A percentile compares a stretch with the other conserved stretches of the same genome.
Conservation (phyloP, 2,797 vertebrate species). For the Echeneis naucrates region DNA sequence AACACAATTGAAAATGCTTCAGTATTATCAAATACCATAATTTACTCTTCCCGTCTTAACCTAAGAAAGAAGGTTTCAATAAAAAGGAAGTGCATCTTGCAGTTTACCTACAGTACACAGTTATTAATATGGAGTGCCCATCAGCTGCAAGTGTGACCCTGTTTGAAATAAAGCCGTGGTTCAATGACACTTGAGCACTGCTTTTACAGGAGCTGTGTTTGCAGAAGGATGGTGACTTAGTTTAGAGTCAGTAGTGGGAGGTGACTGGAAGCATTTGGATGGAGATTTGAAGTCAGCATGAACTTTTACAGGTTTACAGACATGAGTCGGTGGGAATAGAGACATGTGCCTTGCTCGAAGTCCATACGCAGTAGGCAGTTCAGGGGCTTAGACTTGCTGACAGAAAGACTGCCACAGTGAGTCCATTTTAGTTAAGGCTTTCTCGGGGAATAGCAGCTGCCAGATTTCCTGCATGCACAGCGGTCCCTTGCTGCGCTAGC, state of each 20-base stretch:
- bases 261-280: background rate
- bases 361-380: constrained; percentile 21
- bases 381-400: constrained; percentile 23
- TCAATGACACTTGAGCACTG: background rate
- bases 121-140: constrained; percentile 1
- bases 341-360: constrained; percentile 20
- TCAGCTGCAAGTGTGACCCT: constrained; percentile 13
- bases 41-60: background rate
- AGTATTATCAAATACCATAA: background rate
- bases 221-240: background rate
- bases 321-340: constrained; percentile 10
- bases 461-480: constrained; percentile 38
- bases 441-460: constrained; percentile 35
- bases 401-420: constrained; percentile 33
- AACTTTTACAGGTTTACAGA: constrained; percentile 5
- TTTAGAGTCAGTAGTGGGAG: background rate
- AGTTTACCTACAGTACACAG: constrained; percentile 4
- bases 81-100: background rate
- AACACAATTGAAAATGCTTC: background rate
- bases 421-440: constrained; percentile 31
- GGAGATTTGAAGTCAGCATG: background rate
- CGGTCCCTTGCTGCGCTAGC: constrained; percentile 40
- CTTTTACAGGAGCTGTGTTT: background rate
- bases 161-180: constrained; percentile 2
- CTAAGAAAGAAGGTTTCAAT: background rate